Percentiles rank a stretch among this genome's conserved stretches.
Evolutionary conservation across 1,140 invertebrate genomes (phyloP).

Genomic region (Stenopsyche tienmushanensis): DNA sequence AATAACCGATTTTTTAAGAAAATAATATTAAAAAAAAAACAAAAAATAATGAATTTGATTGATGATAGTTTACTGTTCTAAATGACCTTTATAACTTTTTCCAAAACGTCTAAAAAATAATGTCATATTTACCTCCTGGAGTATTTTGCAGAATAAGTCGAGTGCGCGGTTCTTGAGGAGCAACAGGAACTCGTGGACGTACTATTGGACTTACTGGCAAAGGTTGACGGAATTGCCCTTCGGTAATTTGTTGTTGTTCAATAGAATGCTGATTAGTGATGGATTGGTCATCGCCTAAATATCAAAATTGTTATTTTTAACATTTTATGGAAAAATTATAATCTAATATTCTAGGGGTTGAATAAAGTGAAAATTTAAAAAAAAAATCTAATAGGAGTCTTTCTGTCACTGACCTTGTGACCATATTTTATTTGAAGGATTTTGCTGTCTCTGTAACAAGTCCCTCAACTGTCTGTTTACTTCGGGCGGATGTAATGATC

Average conservation of each 20-base stretch:
- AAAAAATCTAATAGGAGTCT: background rate
- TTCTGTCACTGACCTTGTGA: conserved; percentile 46
- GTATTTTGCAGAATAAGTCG: conserved; percentile 32
- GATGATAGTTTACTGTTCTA: background rate
- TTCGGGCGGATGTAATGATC: conserved; percentile 46
- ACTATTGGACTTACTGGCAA: conserved; percentile 46
- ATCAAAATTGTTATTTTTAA: conserved; percentile 5
- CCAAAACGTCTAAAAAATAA: no score
- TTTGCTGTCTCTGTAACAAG: conserved; percentile 74
- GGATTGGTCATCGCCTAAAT: conserved; percentile 33
- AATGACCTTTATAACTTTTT: no score
- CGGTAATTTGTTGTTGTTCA: conserved; percentile 40
- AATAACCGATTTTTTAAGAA: conserved; percentile 15
- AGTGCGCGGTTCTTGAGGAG: conserved; percentile 37
- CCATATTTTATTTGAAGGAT: conserved; percentile 52
- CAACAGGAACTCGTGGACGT: conserved; percentile 44
- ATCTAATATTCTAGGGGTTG: background rate
- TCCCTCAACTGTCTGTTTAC: conserved; percentile 77
- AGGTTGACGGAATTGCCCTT: conserved; percentile 53
- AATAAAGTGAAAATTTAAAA: background rate
- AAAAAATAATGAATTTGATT: background rate
- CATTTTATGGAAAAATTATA: background rate
- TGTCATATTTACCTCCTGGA: no score
- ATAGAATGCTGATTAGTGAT: conserved; percentile 14
- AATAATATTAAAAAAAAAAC: background rate